Percentiles rank a stretch among this genome's conserved stretches.
Conservation (phyloP, 2,797 vertebrate genomes). For the Naso thynnoides region DNA sequence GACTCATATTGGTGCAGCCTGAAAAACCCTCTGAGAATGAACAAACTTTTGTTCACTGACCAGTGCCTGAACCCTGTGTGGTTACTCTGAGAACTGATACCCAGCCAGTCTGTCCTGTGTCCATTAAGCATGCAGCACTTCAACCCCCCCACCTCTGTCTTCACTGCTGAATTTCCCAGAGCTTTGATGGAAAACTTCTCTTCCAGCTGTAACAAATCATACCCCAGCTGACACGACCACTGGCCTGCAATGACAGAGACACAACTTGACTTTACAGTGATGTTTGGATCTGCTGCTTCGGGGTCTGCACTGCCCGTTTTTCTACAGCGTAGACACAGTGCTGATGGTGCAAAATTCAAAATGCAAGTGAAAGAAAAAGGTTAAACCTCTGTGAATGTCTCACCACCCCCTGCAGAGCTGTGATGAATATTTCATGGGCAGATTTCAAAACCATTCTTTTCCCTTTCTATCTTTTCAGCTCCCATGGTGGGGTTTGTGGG, state of each 20-base stretch:
- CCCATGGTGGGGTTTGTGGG: conserved; percentile 34
- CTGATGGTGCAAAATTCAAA: conserved; percentile 46
- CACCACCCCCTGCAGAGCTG: conserved; percentile 35
- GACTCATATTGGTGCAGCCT: conserved; percentile 7
- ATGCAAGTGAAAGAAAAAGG: conserved; percentile 43
- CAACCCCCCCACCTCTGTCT: conserved; percentile 38
- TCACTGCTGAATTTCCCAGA: conserved; percentile 76
- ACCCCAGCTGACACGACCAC: conserved; percentile 40
- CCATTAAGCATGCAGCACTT: conserved; percentile 43
- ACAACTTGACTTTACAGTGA: conserved; percentile 39
- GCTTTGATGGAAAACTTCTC: conserved; percentile 67
- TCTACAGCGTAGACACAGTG: conserved; percentile 1
- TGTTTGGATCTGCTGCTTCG: conserved; percentile 43
- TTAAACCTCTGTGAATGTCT: conserved; percentile 50
- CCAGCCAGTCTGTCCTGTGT: conserved; percentile 44
- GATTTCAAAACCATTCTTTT: conserved; percentile 29
- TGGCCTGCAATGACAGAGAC: conserved; percentile 37
- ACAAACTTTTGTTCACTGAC: conserved; percentile 39
- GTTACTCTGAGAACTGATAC: conserved; percentile 64
- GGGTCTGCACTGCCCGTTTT: conserved; percentile 22
- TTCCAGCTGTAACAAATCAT: conserved; percentile 73
- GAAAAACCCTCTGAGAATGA: conserved; percentile 51
- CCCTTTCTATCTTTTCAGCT: conserved; percentile 23
- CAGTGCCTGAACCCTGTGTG: conserved; percentile 58
- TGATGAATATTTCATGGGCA: conserved; percentile 60